phyloP scores from a whole-genome alignment of 2,797 vertebrate genomes.

The Ptychadena robeensis region DNA sequence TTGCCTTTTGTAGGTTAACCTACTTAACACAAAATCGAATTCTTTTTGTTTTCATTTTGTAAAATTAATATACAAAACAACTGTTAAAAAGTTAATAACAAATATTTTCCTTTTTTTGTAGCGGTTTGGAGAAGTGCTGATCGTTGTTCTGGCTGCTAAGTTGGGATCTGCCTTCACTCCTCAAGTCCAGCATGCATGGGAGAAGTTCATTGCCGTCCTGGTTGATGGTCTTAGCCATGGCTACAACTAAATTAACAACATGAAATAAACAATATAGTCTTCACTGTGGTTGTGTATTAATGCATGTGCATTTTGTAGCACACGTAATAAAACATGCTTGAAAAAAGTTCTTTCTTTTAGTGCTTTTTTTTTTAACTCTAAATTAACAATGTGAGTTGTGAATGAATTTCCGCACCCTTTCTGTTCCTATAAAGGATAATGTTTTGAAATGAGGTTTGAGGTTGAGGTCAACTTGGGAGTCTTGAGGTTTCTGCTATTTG shows the following conservation, averaged over 20 bases:
- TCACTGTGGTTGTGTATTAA: not conserved
- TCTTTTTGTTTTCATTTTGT: no score
- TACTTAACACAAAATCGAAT: no score
- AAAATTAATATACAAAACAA: no score
- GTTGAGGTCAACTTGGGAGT: no score
- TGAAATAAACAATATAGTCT: no score
- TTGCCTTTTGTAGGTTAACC: no score
- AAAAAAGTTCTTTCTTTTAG: not conserved
- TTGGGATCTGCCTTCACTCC: constrained; percentile 72
- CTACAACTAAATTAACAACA: not conserved
- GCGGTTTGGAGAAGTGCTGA: constrained; percentile 70
- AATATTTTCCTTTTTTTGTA: constrained; percentile 59
- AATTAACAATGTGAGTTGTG: not conserved
- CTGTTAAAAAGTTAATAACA: no score
- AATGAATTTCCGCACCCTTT: no score
- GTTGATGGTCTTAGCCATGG: constrained; percentile 77
- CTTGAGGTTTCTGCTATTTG: no score
- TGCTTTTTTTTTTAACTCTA: not conserved
- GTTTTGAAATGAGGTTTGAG: no score
- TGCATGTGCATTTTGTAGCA: not conserved
- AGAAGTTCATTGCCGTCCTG: constrained; percentile 80
- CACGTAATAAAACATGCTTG: not conserved
- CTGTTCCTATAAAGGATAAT: no score
- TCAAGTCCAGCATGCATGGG: constrained; percentile 64
- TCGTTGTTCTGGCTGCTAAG: constrained; percentile 77